Base-by-base conservation (phyloP, 1,140 invertebrate species). In the Hetaerina americana region DNA sequence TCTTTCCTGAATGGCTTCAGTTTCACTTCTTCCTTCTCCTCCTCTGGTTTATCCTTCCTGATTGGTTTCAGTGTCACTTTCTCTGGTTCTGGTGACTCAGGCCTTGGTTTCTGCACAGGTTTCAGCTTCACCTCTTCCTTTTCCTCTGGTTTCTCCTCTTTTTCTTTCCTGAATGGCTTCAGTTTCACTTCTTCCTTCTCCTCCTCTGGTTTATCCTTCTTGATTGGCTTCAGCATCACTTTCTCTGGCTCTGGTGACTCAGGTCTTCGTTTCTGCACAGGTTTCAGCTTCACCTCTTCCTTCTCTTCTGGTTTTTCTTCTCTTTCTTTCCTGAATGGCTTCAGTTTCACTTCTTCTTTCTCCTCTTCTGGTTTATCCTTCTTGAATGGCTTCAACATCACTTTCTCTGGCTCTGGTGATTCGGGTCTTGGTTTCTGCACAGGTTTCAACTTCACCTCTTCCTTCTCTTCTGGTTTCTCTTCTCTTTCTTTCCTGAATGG, bases 401-500 rank as follows among this genome's bases (percentile, higher is more conserved):
- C 78, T 69, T 82, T 79, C 73, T 84, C 81, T 5, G 79, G 79
- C 66, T 79, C 78, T 5, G 79, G 78, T 66, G 74, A 70, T 29
- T 71, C 73, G 1, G 77, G 69, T 68, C 77, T 74, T 15, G 78
- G 31, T 70, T 75, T 74, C 18, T 73, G 70, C 31, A 76, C 67
- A 29, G 76, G 76, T 72, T 82, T 84, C 15, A 77, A 78, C 74
- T 78, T 76, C 5, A 83, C 77, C 74, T 82, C 78, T 75, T 82
- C 77, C 68, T 81, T 74, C 68, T 75, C 70, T 25, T 74, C 71
- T 68, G 71, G 72, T n/a, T 70, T 70, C 27, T 28, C 66, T 26
- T 73, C 72, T 24, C 66, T 28, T 71, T 71, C 27, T 70, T 28
- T 73, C 69, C 69, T 27, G 8, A 18, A 49, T n/a, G 27, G 69